Evolutionary conservation across 2,797 vertebrate genomes (phyloP).

Genomic region (Tamandua tetradactyla): DNA sequence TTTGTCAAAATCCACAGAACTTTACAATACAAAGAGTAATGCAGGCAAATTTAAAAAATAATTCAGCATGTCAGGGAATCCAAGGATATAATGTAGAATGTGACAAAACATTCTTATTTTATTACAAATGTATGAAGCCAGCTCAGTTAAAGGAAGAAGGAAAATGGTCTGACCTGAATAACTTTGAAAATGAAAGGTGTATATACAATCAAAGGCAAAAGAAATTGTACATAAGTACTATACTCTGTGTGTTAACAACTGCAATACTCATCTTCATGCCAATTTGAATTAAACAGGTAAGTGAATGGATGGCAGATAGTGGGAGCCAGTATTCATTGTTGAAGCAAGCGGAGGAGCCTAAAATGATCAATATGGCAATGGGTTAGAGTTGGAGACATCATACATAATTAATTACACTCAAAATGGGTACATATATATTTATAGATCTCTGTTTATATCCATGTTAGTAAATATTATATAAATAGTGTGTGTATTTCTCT

Average conservation of each 20-base stretch:
- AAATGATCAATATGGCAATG: background rate
- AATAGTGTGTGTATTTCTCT: background rate
- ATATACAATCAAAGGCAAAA: background rate
- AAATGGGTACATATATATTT: background rate
- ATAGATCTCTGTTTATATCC: background rate
- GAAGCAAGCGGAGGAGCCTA: background rate
- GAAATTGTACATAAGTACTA: background rate
- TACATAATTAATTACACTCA: background rate
- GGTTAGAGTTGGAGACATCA: background rate
- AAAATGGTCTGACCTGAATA: background rate
- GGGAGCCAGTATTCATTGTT: background rate
- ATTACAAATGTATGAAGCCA: background rate
- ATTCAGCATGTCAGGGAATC: background rate
- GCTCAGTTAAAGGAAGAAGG: background rate
- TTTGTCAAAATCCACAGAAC: background rate
- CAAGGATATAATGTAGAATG: background rate
- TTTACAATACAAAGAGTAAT: background rate
- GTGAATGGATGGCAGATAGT: background rate
- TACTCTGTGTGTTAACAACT: background rate
- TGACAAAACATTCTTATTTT: background rate
- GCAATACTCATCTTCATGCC: no score
- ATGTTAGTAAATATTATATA: background rate
- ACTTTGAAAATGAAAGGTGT: background rate
- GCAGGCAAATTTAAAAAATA: background rate
- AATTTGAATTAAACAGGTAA: background rate